Percentiles rank a stretch among this genome's conserved stretches.
These are phyloP conservation scores for Peromyscus eremicus DNA, from an alignment of 2,797 vertebrate genomes.

Conservation along the genomic window DNA sequence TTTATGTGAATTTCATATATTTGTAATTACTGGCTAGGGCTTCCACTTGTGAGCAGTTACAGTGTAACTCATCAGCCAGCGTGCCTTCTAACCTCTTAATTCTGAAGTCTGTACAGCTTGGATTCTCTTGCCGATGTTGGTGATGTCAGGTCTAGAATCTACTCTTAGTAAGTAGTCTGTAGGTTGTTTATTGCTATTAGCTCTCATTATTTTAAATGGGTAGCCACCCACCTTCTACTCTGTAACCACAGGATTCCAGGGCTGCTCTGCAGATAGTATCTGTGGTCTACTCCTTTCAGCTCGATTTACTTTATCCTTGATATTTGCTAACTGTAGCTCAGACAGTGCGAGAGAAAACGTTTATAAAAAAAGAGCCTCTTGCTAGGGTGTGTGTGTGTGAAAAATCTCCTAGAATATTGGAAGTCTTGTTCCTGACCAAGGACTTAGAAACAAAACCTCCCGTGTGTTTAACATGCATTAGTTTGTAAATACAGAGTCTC, in stretches of 20 bases:
- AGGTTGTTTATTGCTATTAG: conserved; percentile 79
- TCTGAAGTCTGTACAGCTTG: background rate
- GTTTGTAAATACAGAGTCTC: conserved; percentile 72
- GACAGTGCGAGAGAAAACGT: conserved; percentile 28
- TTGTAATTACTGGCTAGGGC: conserved; percentile 48
- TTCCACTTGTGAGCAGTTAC: conserved; percentile 36
- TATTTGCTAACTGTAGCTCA: conserved; percentile 33
- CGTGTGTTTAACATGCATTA: conserved; percentile 24
- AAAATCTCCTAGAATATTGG: conserved; percentile 22
- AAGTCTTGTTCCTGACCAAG: conserved; percentile 18
- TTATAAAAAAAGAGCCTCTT: background rate
- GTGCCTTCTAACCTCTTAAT: conserved; percentile 16
- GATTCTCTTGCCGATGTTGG: background rate
- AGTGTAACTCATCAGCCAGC: conserved; percentile 43
- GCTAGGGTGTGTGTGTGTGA: background rate
- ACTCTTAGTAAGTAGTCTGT: conserved; percentile 54
- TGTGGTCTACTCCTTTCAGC: background rate
- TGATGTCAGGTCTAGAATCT: conserved; percentile 78
- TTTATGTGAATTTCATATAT: conserved; percentile 27
- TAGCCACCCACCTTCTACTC: conserved; percentile 65
- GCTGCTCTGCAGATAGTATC: conserved; percentile 71
- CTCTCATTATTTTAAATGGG: conserved; percentile 82
- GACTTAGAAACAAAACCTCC: conserved; percentile 42
- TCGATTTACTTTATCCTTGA: conserved; percentile 36
- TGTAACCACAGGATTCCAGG: conserved; percentile 65